Evolutionary conservation across 2,888 invertebrate species (phyloP).

Genomic region (Campoletis raptor): DNA sequence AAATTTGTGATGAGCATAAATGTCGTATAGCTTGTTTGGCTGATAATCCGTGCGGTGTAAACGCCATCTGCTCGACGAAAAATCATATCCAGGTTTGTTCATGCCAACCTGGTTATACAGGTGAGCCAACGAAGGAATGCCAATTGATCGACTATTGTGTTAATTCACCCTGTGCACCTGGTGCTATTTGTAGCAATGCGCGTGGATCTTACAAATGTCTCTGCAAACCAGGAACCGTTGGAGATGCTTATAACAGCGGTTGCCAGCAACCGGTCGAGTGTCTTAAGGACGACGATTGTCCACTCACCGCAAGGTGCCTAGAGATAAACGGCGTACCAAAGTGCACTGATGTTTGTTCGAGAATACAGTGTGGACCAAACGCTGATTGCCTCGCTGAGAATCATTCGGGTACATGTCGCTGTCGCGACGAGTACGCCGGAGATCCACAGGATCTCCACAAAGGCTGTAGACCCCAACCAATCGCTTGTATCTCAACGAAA

Average conservation of each 20-base stretch:
- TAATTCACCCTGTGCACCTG: slow-evolving; percentile 92
- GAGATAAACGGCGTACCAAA: slow-evolving; percentile 90
- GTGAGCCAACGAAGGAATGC: slow-evolving; percentile 91
- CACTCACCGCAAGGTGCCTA: slow-evolving; percentile 91
- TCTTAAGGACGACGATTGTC: slow-evolving; percentile 92
- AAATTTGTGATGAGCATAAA: slow-evolving; percentile 92
- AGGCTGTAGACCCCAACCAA: slow-evolving; percentile 92
- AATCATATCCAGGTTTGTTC: slow-evolving; percentile 92
- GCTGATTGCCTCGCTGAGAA: slow-evolving; percentile 92
- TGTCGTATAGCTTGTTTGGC: slow-evolving; percentile 95
- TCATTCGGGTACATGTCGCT: slow-evolving; percentile 92
- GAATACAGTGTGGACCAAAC: slow-evolving; percentile 92
- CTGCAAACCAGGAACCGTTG: slow-evolving; percentile 92
- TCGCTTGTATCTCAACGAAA: slow-evolving; percentile 89
- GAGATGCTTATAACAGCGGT: slow-evolving; percentile 94
- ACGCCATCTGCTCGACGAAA: slow-evolving; percentile 94
- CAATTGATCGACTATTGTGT: slow-evolving; percentile 92
- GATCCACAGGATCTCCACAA: slow-evolving; percentile 89
- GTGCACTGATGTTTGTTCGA: slow-evolving; percentile 90
- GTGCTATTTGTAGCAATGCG: slow-evolving; percentile 92
- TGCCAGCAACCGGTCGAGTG: slow-evolving; percentile 94
- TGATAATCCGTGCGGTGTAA: slow-evolving; percentile 93
- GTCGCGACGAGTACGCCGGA: slow-evolving; percentile 92
- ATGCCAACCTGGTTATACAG: slow-evolving; percentile 95
- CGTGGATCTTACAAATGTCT: slow-evolving; percentile 92